These are phyloP conservation scores for Apotomis turbidana DNA, from an alignment of 2,888 invertebrate genomes.

Conservation along the genomic window DNA sequence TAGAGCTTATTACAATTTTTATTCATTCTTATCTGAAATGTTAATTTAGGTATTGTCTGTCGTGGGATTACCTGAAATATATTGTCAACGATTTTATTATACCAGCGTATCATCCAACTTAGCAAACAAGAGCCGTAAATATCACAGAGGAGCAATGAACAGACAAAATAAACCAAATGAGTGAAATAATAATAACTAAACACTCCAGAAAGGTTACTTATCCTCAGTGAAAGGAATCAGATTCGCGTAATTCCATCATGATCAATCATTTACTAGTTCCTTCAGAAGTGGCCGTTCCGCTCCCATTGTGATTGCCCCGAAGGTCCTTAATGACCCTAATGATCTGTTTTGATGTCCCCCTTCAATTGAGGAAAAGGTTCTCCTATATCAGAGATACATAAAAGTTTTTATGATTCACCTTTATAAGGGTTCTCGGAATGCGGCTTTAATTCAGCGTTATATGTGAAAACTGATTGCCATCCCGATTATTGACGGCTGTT, in stretches of 20 bases:
- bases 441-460: neutral
- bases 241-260: conserved; percentile 11
- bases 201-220: conserved; percentile 5
- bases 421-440: conserved; percentile 6
- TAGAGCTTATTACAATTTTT: too few species aligned
- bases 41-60: too few species aligned
- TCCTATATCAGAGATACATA: conserved; percentile 26
- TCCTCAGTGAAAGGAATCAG: neutral
- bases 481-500: neutral
- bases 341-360: conserved; percentile 40
- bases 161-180: neutral
- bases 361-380: conserved; percentile 31
- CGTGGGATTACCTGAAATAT: too few species aligned
- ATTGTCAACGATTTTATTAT: too few species aligned
- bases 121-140: too few species aligned
- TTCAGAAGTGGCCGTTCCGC: conserved; percentile 26
- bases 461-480: neutral
- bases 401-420: conserved; percentile 36
- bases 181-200: neutral
- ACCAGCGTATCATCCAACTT: too few species aligned
- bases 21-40: too few species aligned
- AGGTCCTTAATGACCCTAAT: conserved; percentile 39
- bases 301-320: conserved; percentile 31
- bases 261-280: conserved; percentile 34
- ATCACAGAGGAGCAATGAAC: neutral